Conservation (phyloP, 64 coral and sea anemone genomes). For the Dendronephthya gigantea region DNA sequence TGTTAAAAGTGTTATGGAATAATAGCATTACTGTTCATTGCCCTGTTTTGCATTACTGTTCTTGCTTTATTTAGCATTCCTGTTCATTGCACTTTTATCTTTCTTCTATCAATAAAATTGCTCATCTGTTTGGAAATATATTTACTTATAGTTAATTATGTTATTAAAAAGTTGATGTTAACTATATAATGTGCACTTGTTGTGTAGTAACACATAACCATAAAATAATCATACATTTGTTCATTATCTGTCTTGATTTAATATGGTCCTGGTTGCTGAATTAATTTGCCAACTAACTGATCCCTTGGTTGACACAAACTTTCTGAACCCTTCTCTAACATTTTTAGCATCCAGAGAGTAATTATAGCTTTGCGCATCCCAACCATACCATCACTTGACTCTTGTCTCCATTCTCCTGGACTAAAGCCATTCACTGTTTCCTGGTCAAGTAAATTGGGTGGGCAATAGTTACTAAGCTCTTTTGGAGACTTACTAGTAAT, state of each 20-base stretch:
- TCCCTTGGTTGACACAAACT: not conserved
- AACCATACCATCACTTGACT: not conserved
- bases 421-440: not conserved
- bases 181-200: too few species aligned
- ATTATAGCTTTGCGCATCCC: not conserved
- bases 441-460: not conserved
- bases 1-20: too few species aligned
- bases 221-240: not conserved
- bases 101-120: too few species aligned
- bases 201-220: too few species aligned
- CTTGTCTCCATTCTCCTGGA: not conserved
- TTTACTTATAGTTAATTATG: too few species aligned
- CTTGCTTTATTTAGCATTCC: too few species aligned
- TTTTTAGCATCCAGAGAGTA: not conserved
- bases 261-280: not conserved
- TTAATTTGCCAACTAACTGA: not conserved
- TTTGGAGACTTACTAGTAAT: not conserved
- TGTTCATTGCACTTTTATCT: too few species aligned
- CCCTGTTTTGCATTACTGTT: not conserved
- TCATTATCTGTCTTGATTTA: not conserved
- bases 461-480: not conserved
- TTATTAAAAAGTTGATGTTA: too few species aligned
- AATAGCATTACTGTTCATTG: too few species aligned
- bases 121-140: too few species aligned
- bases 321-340: constrained; percentile 7